Percentiles rank a stretch among this genome's conserved stretches.
phyloP scores from a whole-genome alignment of 2,888 invertebrate genomes.

The Epinotia demarniana region DNA sequence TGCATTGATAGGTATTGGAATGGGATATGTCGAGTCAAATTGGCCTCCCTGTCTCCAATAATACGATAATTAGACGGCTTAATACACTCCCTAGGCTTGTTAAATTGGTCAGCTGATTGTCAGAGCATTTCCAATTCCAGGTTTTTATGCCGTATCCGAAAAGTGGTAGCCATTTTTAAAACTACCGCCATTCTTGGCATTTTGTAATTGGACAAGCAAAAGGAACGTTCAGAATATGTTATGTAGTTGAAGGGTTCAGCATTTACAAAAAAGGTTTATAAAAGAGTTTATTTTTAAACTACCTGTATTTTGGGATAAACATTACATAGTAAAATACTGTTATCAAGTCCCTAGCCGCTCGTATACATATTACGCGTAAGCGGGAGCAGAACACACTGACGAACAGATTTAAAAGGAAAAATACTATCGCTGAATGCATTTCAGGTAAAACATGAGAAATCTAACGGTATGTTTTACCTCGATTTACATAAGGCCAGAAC shows the following conservation, averaged over 20 bases:
- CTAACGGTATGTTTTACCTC: too few relatives aligned
- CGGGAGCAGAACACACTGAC: too few relatives aligned
- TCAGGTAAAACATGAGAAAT: too few relatives aligned
- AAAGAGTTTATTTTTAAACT: too few relatives aligned
- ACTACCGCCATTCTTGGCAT: not conserved
- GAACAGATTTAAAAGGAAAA: too few relatives aligned
- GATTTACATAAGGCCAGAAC: too few relatives aligned
- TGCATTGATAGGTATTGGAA: not conserved
- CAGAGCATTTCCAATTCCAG: not conserved
- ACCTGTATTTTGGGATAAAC: too few relatives aligned
- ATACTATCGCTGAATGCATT: too few relatives aligned
- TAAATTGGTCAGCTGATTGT: conserved; percentile 5
- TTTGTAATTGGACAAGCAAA: conserved; percentile 6
- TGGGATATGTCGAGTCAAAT: not conserved
- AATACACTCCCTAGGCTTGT: not conserved
- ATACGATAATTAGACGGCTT: not conserved
- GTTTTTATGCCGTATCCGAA: not conserved
- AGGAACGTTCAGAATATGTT: not conserved
- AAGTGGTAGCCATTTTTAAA: conserved; percentile 17
- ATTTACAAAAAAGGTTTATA: not conserved
- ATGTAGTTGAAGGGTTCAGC: not conserved
- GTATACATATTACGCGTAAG: too few relatives aligned
- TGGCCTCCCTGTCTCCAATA: not conserved
- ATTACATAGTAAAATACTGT: too few relatives aligned
- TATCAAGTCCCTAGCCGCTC: not conserved